phyloP scores from a whole-genome alignment of 2,888 invertebrate species.

The Orthonychiurus folsomi region DNA sequence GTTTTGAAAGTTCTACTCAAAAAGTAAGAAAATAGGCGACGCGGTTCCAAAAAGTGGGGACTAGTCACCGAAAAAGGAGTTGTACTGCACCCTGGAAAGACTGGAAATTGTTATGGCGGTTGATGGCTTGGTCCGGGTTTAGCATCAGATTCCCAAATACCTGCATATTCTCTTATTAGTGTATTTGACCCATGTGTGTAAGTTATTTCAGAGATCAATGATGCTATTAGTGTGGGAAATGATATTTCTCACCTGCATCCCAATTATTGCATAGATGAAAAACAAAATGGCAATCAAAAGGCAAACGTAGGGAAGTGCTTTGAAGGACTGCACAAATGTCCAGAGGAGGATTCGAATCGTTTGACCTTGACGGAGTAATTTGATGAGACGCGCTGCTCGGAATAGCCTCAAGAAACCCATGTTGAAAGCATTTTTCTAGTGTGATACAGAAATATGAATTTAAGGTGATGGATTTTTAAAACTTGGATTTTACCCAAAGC shows the following conservation, averaged over 20 bases:
- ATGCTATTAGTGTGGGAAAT: too few species aligned
- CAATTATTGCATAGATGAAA: constrained; percentile 99
- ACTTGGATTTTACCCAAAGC: constrained; percentile 20
- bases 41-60: too few species aligned
- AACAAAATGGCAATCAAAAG: constrained; percentile 99
- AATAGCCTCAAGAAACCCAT: constrained; percentile 97
- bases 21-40: too few species aligned
- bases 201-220: too few species aligned
- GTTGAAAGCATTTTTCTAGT: constrained; percentile 91
- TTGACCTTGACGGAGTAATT: constrained; percentile 96
- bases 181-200: too few species aligned
- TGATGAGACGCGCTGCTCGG: constrained; percentile 97
- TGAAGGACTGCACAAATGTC: constrained; percentile 99
- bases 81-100: constrained; percentile 50
- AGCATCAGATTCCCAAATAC: constrained; percentile 53
- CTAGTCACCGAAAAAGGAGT: constrained; percentile 51
- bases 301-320: constrained; percentile 99
- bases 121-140: constrained; percentile 49
- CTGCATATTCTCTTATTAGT: too few species aligned
- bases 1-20: too few species aligned
- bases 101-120: constrained; percentile 54
- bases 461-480: not conserved
- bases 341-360: constrained; percentile 98
- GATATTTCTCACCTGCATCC: constrained; percentile 89
- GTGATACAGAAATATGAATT: constrained; percentile 58